Base-by-base conservation (phyloP, 1,140 invertebrate genomes). In the Brachionus calyciflorus region DNA sequence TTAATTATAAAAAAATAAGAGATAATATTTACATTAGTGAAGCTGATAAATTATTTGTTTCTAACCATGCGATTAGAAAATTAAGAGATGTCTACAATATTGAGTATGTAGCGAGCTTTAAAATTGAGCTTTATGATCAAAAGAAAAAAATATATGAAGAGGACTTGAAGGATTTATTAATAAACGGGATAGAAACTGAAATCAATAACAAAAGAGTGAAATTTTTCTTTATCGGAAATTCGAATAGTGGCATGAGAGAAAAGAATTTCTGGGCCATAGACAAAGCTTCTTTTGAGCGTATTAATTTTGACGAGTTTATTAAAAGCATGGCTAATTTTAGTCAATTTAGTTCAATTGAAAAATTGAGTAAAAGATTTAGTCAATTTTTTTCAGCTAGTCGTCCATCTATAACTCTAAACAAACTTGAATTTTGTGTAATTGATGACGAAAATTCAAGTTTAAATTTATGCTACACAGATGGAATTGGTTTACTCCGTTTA, bases 171-270 rank as follows among this genome's bases (percentile, higher is more conserved):
- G 9, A 65, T 21, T 65, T 65, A 19, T 19, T 65, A 28, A 10
- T 41, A 41, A 65, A 65, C 44, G 60, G 60, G 14, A 65, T 65
- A 14, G 14, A 21, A 40, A 19, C 44, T 6, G 40, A 65, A 10
- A 12, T 65, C 6, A 24, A 65, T 65, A 37, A 24, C 10, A 65
- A 65, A 41, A 65, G 2, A 65, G 37, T 21, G 4, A 65, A 44
- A 21, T 65, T 65, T 41, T 41, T 65, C 21, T 65, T 6, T 26
- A 41, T 65, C 17, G 60, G 60, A n/a, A 19, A 65, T 24, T 65
- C 60, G 10, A 65, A 65, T 2, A 65, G 60, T 65, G 60, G 60
- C 2, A 21, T 44, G 17, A 65, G 37, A 65, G 37, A 65, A 33
- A 14, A 12, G 4, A 65, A 12, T 5, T 65, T 65, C 24, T 65